phyloP scores from a whole-genome alignment of 2,113 vertebrate species.

The Hippoglossus stenolepis region DNA sequence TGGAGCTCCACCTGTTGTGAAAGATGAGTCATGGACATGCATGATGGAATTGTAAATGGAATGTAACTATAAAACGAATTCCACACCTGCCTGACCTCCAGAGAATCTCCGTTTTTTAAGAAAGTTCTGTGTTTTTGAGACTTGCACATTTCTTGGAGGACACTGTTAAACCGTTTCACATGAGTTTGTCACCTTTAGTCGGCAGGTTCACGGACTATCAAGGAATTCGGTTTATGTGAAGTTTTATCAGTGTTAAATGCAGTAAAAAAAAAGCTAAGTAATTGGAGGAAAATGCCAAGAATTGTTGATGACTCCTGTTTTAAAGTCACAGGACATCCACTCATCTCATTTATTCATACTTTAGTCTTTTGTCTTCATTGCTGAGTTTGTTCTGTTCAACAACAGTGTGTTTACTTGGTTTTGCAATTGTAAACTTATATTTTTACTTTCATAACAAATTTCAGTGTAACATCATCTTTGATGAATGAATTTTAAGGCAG shows the following conservation, averaged over 20 bases:
- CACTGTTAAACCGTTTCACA: conserved; percentile 11
- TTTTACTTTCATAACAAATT: too few relatives aligned
- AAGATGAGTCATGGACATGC: not conserved
- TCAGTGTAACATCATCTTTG: too few relatives aligned
- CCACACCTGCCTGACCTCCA: not conserved
- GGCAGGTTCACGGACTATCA: conserved; percentile 1
- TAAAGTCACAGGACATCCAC: conserved; percentile 10
- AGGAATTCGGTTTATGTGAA: conserved; percentile 15
- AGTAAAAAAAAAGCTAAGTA: conserved; percentile 14
- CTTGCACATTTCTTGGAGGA: conserved; percentile 1
- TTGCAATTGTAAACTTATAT: too few relatives aligned
- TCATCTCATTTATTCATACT: not conserved
- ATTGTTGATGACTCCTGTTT: conserved; percentile 19
- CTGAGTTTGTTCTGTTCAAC: too few relatives aligned
- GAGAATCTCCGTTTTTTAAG: not conserved
- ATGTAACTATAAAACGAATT: not conserved
- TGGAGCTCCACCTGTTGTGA: not conserved
- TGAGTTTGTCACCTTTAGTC: not conserved
- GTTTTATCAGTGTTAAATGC: conserved; percentile 29
- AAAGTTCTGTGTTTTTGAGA: not conserved
- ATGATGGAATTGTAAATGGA: not conserved
- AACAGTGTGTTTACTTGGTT: too few relatives aligned
- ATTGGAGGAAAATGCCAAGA: conserved; percentile 8
- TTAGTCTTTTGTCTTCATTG: not conserved
- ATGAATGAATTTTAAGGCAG: too few relatives aligned